These are phyloP conservation scores for Hydrophis major DNA, from an alignment of 2,797 vertebrate species.

Conservation along the genomic window DNA sequence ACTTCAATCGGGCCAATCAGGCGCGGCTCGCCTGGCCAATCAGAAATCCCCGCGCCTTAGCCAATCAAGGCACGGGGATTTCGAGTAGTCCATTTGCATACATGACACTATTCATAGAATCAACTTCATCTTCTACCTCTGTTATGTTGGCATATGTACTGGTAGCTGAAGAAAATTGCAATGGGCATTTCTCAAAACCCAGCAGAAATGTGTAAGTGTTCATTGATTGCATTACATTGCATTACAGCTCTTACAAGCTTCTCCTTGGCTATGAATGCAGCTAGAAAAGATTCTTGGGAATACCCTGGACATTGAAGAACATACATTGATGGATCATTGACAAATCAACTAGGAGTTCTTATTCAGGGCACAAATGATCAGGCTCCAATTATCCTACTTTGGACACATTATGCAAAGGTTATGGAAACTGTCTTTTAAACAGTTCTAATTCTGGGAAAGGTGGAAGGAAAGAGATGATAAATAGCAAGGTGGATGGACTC, in stretches of 20 bases:
- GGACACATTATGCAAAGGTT: not conserved
- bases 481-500: not conserved
- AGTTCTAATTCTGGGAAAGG: not conserved
- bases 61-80: too few species aligned
- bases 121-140: not conserved
- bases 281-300: not conserved
- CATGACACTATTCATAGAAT: not conserved
- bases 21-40: too few species aligned
- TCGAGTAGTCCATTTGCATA: too few species aligned
- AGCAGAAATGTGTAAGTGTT: not conserved
- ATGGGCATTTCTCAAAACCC: not conserved
- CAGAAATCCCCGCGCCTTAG: too few species aligned
- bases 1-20: too few species aligned
- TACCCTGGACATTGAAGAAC: not conserved
- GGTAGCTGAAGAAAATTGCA: not conserved
- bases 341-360: not conserved
- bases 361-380: not conserved
- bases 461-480: not conserved
- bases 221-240: not conserved
- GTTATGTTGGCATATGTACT: not conserved
- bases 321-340: not conserved
- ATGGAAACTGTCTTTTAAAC: not conserved
- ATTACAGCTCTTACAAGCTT: not conserved
- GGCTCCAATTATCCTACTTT: not conserved
- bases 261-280: not conserved